phyloP scores from a whole-genome alignment of 1,140 invertebrate genomes.

The Pectinophora gossypiella region DNA sequence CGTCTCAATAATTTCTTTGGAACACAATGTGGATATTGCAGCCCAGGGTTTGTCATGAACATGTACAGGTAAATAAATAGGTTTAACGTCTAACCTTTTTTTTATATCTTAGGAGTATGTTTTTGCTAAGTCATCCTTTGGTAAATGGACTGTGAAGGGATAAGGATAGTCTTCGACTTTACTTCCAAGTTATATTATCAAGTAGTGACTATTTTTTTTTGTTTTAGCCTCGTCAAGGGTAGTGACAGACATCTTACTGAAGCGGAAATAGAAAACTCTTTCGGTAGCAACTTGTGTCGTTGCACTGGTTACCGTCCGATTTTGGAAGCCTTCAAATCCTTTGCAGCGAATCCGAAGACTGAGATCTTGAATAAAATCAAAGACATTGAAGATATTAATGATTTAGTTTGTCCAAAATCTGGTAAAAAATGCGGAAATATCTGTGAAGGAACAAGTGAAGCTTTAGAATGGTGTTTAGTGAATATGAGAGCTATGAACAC shows the following conservation, averaged over 20 bases:
- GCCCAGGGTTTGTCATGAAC: conserved; percentile 80
- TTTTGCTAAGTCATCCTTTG: too few relatives aligned
- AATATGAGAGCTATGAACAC: too few relatives aligned
- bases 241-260: too few relatives aligned
- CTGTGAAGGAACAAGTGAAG: too few relatives aligned
- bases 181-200: too few relatives aligned
- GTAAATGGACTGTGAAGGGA: too few relatives aligned
- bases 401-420: conserved; percentile 21
- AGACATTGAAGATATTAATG: conserved; percentile 76
- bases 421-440: conserved; percentile 15
- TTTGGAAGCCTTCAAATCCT: conserved; percentile 86
- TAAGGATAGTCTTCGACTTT: too few relatives aligned
- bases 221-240: conserved; percentile 27
- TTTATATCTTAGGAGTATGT: too few relatives aligned
- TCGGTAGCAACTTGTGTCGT: conserved; percentile 85
- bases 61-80: conserved; percentile 4
- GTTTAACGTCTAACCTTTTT: too few relatives aligned
- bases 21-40: conserved; percentile 86
- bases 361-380: conserved; percentile 62
- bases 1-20: conserved; percentile 81
- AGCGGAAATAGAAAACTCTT: conserved; percentile 82
- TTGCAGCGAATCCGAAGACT: conserved; percentile 76
- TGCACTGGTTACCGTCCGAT: conserved; percentile 92
- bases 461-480: too few relatives aligned
- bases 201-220: too few relatives aligned